phyloP scores from a whole-genome alignment of 2,113 vertebrate genomes.

The Felis catus region DNA sequence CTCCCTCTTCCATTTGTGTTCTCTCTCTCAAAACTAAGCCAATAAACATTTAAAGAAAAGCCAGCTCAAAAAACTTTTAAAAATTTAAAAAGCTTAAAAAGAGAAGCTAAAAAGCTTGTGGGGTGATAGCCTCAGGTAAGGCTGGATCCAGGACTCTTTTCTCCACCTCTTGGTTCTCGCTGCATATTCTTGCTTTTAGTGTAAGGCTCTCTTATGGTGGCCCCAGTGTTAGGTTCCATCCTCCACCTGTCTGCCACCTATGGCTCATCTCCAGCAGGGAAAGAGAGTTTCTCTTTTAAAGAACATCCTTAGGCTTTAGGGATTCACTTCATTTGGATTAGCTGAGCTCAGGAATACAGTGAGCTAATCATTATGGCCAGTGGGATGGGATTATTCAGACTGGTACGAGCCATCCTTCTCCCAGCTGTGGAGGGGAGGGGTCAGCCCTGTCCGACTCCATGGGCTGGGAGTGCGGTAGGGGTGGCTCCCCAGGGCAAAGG shows the following conservation, averaged over 20 bases:
- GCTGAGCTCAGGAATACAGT: not conserved
- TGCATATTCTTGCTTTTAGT: too few species aligned
- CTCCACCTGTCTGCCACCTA: rapidly evolving
- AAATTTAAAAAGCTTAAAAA: too few species aligned
- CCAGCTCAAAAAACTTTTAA: too few species aligned
- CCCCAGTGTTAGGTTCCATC: not conserved
- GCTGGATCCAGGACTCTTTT: not conserved
- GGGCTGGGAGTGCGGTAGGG: too few species aligned
- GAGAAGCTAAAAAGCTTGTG: not conserved
- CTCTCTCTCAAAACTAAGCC: too few species aligned
- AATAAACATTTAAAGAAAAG: too few species aligned
- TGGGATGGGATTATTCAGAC: not conserved
- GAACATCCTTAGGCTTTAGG: not conserved
- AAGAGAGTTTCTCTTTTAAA: not conserved
- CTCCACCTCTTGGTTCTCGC: not conserved
- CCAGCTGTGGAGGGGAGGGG: too few species aligned
- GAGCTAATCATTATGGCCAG: rapidly evolving
- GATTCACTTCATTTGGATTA: not conserved
- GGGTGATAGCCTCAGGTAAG: not conserved
- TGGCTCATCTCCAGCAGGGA: not conserved
- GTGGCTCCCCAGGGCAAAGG: not conserved
- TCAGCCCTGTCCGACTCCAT: not conserved
- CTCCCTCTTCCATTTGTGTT: too few species aligned
- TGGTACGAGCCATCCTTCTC: too few species aligned
- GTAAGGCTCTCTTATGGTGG: not conserved